Base-by-base conservation (phyloP, 2,888 invertebrate species). In the Carcina quercana region DNA sequence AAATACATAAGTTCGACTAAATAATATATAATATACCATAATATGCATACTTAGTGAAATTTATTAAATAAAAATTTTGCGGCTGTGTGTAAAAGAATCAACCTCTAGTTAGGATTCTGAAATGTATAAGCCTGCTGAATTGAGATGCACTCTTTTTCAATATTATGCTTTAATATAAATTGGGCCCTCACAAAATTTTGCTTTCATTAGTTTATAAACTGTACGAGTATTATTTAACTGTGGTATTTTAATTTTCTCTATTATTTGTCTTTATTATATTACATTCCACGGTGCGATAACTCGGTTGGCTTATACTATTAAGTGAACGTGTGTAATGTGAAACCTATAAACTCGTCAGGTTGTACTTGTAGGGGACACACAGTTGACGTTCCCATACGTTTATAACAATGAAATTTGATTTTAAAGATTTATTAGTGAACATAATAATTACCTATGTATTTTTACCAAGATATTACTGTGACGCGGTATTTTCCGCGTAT, bases 21-120 rank as follows among this genome's bases (percentile, higher is more conserved):
- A 43, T 52, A 48, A 52, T 50, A 41, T 58, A 53, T 54, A n/a
- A 54, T 50, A 50, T 48, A 52, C 47, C 40, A 44, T 40, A 42
- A 33, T 43, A 32, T 33, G 46, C 46, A 32, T 37, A 35, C 41
- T 49, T n/a, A 55, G 48, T 30, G 36, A 53, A 54, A 45, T 53
- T 44, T 51, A 45, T 35, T 13, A 28, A 55, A 40, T 38, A 46
- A 41, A 53, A 58, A 53, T 48, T n/a, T 45, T 47, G 67, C 68
- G 73, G 73, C 73, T 73, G 71, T 68, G 67, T 72, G 53, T 60
- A 42, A 56, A 59, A 57, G 61, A 70, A 68, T 71, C 72, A 70
- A 71, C 62, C 51, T 55, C 53, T 57, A 17, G 17, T 51, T 59
- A 51, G 49, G 47, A 42, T 47, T 50, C 27, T 32, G n/a, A n/a